These are phyloP conservation scores for Bimastos eiseni DNA, from an alignment of 2,888 invertebrate species.

Conservation along the genomic window DNA sequence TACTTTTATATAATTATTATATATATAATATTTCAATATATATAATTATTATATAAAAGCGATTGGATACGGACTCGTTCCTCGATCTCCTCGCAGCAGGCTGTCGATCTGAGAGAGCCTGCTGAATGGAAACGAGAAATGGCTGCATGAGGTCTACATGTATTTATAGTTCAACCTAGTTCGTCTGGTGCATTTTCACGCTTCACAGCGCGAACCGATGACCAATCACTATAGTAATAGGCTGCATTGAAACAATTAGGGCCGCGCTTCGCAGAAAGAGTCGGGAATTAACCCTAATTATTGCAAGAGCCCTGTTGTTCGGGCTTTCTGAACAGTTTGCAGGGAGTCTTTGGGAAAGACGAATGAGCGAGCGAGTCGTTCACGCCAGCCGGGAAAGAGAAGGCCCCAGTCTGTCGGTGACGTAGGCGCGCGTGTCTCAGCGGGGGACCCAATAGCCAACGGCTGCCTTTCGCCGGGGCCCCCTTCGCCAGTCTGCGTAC, in stretches of 20 bases:
- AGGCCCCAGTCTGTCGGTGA: background rate
- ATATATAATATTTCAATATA: too few relatives aligned
- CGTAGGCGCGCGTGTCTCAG: background rate
- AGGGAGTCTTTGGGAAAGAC: constrained; percentile 2
- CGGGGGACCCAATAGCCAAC: background rate
- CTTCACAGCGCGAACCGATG: background rate
- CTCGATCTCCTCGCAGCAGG: background rate
- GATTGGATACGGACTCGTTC: background rate
- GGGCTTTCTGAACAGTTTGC: background rate
- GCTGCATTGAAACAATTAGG: constrained; percentile 13
- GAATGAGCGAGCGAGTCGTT: background rate
- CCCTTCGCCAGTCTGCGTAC: background rate
- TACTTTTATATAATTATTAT: too few relatives aligned
- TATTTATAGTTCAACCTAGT: background rate
- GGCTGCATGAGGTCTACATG: background rate
- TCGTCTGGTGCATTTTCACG: background rate
- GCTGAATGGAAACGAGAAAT: background rate
- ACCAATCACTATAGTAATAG: background rate
- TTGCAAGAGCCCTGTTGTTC: background rate
- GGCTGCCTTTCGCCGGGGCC: background rate
- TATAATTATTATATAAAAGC: background rate
- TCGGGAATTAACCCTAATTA: background rate
- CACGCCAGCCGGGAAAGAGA: background rate
- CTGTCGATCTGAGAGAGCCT: background rate
- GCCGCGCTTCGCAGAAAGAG: background rate